Evolutionary conservation across 35 echinoderm and acorn worm species (phyloP).

Genomic region (Ophioderma brevispina): DNA sequence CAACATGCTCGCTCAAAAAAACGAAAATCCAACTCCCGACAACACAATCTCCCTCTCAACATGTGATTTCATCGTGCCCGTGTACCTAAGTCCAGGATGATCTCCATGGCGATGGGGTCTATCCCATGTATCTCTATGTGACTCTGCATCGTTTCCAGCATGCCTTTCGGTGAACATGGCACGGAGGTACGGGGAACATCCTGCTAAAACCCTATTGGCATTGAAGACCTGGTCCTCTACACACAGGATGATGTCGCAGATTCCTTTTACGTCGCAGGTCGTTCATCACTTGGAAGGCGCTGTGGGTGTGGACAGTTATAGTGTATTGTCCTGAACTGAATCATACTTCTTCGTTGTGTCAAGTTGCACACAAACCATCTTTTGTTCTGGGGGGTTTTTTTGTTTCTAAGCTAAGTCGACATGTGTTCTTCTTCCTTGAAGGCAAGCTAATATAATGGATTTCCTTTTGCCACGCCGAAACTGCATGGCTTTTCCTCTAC

Average conservation of each 20-base stretch:
- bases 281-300: conserved; percentile 93
- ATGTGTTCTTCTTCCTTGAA: no score
- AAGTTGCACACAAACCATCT: no score
- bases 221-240: conserved; percentile 89
- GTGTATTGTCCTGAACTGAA: conserved; percentile 81
- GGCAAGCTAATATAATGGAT: no score
- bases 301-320: conserved; percentile 81
- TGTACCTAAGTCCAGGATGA: conserved; percentile 96
- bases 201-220: conserved; percentile 84
- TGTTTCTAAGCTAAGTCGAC: no score
- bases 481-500: no score
- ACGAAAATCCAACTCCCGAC: no score
- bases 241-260: conserved; percentile 87
- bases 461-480: no score
- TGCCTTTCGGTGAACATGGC: conserved; percentile 99
- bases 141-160: conserved; percentile 89
- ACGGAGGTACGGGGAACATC: conserved; percentile 93
- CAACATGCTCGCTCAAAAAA: no score
- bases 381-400: no score
- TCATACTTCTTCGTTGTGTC: no score
- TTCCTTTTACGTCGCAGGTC: conserved; percentile 68
- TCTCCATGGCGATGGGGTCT: conserved; percentile 97
- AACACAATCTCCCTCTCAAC: conserved; percentile 98
- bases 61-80: conserved; percentile 94
- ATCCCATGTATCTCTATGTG: conserved; percentile 93